A percentile compares a stretch with the other conserved stretches of the same genome.
Evolutionary conservation across 2,888 invertebrate species (phyloP).

Genomic region (Xestobium rufovillosum): DNA sequence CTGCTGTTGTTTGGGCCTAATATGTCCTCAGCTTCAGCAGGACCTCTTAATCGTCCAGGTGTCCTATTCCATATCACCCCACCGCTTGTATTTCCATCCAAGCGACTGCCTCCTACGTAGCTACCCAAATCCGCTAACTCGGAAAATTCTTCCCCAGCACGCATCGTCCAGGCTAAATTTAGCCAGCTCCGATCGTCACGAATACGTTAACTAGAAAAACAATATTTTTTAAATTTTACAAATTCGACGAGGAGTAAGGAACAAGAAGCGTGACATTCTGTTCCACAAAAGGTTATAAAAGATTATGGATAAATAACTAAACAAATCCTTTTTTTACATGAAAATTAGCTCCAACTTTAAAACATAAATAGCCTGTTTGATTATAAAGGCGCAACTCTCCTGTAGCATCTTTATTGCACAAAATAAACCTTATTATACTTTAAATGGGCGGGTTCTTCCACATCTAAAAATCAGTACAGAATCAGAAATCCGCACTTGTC

Average conservation of each 20-base stretch:
- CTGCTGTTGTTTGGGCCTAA: constrained; percentile 46
- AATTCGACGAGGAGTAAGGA: neutral
- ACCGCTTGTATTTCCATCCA: constrained; percentile 21
- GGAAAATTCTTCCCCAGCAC: constrained; percentile 41
- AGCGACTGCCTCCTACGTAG: constrained; percentile 33
- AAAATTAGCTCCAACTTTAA: no score
- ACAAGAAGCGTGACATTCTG: neutral
- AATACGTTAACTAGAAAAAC: constrained; percentile 35
- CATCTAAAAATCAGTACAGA: no score
- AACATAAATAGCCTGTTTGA: no score
- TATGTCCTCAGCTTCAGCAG: constrained; percentile 53
- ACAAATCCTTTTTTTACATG: no score
- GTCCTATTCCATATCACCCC: constrained; percentile 27
- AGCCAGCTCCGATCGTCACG: constrained; percentile 39
- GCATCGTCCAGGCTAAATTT: constrained; percentile 37
- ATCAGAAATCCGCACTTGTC: no score
- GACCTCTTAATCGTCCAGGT: constrained; percentile 52
- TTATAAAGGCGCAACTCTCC: no score
- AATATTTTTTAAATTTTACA: constrained; percentile 5
- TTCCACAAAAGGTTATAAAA: neutral
- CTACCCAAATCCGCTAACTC: constrained; percentile 43
- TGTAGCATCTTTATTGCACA: no score
- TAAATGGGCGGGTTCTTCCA: no score
- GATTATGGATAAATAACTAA: neutral
- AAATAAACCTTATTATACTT: no score